Base-by-base conservation (phyloP, 2,797 vertebrate species). In the Pelochelys cantorii region DNA sequence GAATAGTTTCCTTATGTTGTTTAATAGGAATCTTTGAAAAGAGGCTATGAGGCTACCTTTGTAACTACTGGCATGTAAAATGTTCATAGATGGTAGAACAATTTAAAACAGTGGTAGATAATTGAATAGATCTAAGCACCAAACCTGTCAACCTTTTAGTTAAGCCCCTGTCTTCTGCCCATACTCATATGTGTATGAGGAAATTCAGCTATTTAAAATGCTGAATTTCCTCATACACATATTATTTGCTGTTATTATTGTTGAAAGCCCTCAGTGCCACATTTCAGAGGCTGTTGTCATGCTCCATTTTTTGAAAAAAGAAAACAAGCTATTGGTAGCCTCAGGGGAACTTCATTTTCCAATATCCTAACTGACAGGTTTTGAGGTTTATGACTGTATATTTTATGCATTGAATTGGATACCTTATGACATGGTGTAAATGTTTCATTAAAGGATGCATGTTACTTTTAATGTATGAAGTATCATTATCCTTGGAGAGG, bases 361-460 rank as follows among this genome's bases (percentile, higher is more conserved):
- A 90, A 22, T 83, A 82, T 34, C 48, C 5, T 92, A 95, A 95
- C 22, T 90, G 78, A 87, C 52, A 96, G 2, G 11, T 84, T 91
- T 92, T 87, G n/a, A 84, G 12, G 3, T 90, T 95, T 93, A 31
- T 84, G 14, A 86, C 3, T 78, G 7, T 74, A 34, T 86, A 81
- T 93, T 92, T 95, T 90, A 74, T 77, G 71, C 29, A 84, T 85
- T 86, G 84, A 95, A 89, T n/a, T 78, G 37, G 87, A 48, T 18
- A 82, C 90, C 2, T 6, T 59, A 55, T 91, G 91, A 88, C 2
- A 85, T 7, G 22, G 1, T 54, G 4, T 83, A 94, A 96, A 81
- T 59, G 15, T 92, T 85, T 92, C n/a, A 57, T 90, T 88, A 93
- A 96, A 95, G 92, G 11, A 54, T 56, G 0, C 4, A 74, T 85